phyloP scores from a whole-genome alignment of 2,888 invertebrate species.

The Plagodis pulveraria region DNA sequence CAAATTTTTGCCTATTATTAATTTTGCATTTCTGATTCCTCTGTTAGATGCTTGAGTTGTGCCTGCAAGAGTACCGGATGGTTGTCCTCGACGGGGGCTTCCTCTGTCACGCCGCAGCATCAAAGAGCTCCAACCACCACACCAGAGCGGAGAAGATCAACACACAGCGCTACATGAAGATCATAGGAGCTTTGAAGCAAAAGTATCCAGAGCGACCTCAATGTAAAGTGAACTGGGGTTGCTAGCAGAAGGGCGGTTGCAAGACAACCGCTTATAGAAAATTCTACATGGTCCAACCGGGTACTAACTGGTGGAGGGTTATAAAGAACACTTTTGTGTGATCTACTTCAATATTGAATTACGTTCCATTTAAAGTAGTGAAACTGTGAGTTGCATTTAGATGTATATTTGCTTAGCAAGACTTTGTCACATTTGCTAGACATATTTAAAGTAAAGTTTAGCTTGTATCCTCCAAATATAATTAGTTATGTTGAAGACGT shows the following conservation, averaged over 20 bases:
- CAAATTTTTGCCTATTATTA: no score
- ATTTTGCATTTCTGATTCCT: neutral
- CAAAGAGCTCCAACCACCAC: constrained; percentile 54
- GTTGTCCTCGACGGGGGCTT: constrained; percentile 90
- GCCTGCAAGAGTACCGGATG: constrained; percentile 89
- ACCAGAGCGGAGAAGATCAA: constrained; percentile 65
- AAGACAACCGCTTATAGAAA: constrained; percentile 11
- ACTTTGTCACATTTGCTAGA: no score
- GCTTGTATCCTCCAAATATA: no score
- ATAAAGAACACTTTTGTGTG: constrained; percentile 5
- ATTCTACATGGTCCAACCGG: constrained; percentile 9
- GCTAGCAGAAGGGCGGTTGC: constrained; percentile 21
- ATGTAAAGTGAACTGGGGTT: constrained; percentile 66
- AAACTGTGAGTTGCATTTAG: neutral
- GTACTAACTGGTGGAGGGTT: constrained; percentile 1
- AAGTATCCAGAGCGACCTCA: constrained; percentile 76
- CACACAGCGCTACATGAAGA: constrained; percentile 75
- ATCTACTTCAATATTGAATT: neutral
- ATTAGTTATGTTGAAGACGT: no score
- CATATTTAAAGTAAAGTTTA: no score
- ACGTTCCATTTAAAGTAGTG: no score
- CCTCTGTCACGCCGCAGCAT: constrained; percentile 86
- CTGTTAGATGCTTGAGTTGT: constrained; percentile 90
- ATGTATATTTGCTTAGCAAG: neutral
- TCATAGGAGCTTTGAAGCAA: constrained; percentile 71